Percentiles rank a stretch among this genome's conserved stretches.
These are phyloP conservation scores for Caenorhabditis latens DNA, from an alignment of 1,140 invertebrate species.

Conservation along the genomic window DNA sequence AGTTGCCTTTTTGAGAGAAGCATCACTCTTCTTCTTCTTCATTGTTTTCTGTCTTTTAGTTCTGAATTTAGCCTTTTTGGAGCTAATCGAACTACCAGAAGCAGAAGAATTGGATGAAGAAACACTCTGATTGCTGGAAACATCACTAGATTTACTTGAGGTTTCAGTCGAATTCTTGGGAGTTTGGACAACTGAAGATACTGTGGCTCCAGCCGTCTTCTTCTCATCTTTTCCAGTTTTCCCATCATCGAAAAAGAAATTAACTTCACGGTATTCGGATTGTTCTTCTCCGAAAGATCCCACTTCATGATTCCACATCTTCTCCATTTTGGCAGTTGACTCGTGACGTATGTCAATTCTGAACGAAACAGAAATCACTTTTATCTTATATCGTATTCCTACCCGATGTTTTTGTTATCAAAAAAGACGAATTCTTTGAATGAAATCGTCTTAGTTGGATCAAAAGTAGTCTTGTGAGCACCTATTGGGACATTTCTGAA, in stretches of 20 bases:
- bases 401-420: slow-evolving; percentile 41
- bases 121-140: background rate
- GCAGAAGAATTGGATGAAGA: background rate
- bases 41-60: slow-evolving; percentile 8
- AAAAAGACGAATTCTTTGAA: slow-evolving; percentile 17
- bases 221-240: background rate
- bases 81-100: background rate
- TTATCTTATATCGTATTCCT: background rate
- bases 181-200: background rate
- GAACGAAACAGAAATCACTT: background rate
- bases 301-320: slow-evolving; percentile 8
- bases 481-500: background rate
- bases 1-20: background rate
- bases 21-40: background rate
- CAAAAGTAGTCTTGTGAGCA: background rate
- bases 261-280: slow-evolving; percentile 15
- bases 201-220: background rate
- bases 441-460: slow-evolving; percentile 3
- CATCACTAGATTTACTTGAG: background rate
- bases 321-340: background rate
- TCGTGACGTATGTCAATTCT: background rate
- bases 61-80: background rate
- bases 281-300: slow-evolving; percentile 29
- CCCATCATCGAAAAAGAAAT: slow-evolving; percentile 17
- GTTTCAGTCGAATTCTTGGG: background rate